These are phyloP conservation scores for Crotalus horridus DNA, from an alignment of 2,113 vertebrate genomes.

Conservation along the genomic window DNA sequence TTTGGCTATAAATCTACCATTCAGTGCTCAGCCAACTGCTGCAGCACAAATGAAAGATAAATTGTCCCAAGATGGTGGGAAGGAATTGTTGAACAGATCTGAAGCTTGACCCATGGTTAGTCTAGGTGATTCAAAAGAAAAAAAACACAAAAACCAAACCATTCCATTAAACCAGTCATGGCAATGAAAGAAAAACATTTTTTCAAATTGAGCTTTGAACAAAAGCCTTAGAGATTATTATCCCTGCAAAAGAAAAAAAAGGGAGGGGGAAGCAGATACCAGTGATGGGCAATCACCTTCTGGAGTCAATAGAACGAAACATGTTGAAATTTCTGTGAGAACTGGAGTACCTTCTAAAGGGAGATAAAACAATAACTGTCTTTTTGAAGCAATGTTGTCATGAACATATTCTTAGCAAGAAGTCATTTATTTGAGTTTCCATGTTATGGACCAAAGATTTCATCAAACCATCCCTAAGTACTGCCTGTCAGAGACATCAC, in stretches of 20 bases:
- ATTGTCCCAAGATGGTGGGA: not conserved
- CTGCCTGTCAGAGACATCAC: not conserved
- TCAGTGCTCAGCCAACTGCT: conserved; percentile 1
- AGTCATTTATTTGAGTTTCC: not conserved
- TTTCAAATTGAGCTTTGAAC: conserved; percentile 45
- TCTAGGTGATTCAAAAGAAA: conserved; percentile 36
- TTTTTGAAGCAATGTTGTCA: not conserved
- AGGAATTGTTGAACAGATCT: conserved; percentile 31
- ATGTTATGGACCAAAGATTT: not conserved
- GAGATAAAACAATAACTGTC: not conserved
- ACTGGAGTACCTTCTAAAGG: not conserved
- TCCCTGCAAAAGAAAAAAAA: conserved; percentile 43
- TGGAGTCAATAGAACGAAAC: not conserved
- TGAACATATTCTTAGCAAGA: not conserved
- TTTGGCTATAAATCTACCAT: not conserved
- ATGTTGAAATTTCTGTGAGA: not conserved
- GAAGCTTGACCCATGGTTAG: conserved; percentile 10
- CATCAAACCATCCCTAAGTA: not conserved
- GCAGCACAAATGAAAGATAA: not conserved
- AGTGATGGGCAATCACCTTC: conserved; percentile 15
- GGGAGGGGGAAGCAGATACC: not conserved
- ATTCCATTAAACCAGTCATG: conserved; percentile 36
- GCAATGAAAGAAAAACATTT: conserved; percentile 30
- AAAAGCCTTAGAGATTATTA: conserved; percentile 33
- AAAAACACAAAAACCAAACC: conserved; percentile 46